Evolutionary conservation across 2,113 vertebrate species (phyloP).

Genomic region (Toxostoma redivivum): DNA sequence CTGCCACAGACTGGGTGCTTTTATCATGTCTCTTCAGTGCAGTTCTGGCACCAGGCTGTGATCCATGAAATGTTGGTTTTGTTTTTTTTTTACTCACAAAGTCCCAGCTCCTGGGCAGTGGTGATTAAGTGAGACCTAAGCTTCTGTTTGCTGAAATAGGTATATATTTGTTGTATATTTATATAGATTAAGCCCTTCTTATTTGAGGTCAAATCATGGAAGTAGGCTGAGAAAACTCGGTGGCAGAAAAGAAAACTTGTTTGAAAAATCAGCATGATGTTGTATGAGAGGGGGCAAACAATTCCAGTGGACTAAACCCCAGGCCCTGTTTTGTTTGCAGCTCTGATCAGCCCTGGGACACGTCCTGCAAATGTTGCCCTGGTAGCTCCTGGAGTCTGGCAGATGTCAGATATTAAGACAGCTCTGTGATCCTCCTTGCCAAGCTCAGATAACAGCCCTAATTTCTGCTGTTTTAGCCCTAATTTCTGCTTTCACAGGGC

Average conservation of each 20-base stretch:
- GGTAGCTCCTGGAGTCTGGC: neutral
- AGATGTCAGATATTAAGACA: neutral
- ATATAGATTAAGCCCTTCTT: neutral
- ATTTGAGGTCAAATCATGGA: neutral
- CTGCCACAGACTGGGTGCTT: constrained; percentile 7
- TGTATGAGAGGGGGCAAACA: neutral
- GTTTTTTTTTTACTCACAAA: neutral
- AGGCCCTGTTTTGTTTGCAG: neutral
- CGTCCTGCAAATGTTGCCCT: neutral
- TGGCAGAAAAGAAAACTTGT: neutral
- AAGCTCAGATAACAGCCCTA: neutral
- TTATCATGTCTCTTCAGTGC: rapidly evolving
- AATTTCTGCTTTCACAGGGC: neutral
- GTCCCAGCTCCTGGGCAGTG: neutral
- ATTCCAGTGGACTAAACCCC: neutral
- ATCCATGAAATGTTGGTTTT: neutral
- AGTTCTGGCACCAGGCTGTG: neutral
- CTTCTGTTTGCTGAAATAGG: neutral
- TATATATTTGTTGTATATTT: neutral
- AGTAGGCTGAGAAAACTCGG: neutral
- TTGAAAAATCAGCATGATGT: neutral
- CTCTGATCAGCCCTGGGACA: neutral
- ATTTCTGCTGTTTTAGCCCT: neutral
- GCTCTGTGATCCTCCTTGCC: neutral
- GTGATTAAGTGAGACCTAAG: neutral